Percentiles rank a stretch among this genome's conserved stretches.
These are phyloP conservation scores for Alligator mississippiensis DNA, from an alignment of 2,113 vertebrate genomes.

Conservation along the genomic window DNA sequence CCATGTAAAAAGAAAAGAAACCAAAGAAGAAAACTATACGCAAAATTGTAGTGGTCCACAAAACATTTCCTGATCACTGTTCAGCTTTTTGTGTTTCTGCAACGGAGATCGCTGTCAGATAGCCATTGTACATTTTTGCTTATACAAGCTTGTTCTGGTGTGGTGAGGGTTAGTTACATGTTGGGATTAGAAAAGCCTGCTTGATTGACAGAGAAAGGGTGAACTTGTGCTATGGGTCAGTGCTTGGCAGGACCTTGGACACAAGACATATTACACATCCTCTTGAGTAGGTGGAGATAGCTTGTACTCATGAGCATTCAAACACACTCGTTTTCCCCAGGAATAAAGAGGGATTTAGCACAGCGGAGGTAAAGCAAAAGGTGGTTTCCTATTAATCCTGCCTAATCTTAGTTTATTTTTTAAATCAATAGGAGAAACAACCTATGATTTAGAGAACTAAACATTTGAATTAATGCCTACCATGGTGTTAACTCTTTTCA, in stretches of 20 bases:
- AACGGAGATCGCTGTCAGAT: slow-evolving; percentile 62
- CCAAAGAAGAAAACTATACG: background rate
- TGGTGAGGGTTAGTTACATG: slow-evolving; percentile 65
- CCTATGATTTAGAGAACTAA: background rate
- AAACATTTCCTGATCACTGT: slow-evolving; percentile 28
- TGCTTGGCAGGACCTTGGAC: rapidly evolving
- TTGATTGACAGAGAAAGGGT: slow-evolving; percentile 45
- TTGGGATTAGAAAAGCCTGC: slow-evolving; percentile 34
- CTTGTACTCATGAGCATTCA: background rate
- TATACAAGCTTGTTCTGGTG: slow-evolving; percentile 34
- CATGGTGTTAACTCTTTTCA: background rate
- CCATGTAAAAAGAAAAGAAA: background rate
- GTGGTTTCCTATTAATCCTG: background rate
- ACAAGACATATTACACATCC: background rate
- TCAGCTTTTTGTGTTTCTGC: slow-evolving; percentile 70
- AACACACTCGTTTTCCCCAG: slow-evolving; percentile 3
- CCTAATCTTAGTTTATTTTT: background rate
- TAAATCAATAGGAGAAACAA: background rate
- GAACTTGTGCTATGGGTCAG: slow-evolving; percentile 31
- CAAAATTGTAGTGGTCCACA: slow-evolving; percentile 14
- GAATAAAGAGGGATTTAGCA: slow-evolving; percentile 17
- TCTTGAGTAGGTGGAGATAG: background rate
- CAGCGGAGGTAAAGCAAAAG: background rate
- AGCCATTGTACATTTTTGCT: background rate
- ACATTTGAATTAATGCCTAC: background rate